These are phyloP conservation scores for Tetranychus urticae DNA, from an alignment of 1,140 invertebrate genomes.

Conservation along the genomic window DNA sequence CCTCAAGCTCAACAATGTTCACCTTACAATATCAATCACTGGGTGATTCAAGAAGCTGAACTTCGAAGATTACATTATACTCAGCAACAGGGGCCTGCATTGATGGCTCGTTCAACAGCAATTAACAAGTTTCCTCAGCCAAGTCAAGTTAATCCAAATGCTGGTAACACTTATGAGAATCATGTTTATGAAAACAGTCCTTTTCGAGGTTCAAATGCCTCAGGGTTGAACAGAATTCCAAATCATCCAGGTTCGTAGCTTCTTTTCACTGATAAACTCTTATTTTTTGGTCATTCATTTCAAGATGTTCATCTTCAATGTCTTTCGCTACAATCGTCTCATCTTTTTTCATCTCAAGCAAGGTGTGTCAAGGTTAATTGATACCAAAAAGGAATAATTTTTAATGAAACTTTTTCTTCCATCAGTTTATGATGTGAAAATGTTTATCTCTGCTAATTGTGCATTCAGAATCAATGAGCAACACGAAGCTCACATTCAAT, in stretches of 20 bases:
- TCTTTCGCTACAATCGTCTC: no score
- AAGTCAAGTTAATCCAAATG: background rate
- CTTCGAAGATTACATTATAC: constrained; percentile 33
- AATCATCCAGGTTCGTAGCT: background rate
- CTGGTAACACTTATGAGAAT: background rate
- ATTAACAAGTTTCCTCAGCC: background rate
- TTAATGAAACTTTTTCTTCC: no score
- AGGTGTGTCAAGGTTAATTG: no score
- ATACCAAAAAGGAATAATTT: no score
- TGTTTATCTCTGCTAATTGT: background rate
- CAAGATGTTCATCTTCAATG: no score
- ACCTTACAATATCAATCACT: constrained; percentile 47
- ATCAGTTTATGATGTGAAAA: no score
- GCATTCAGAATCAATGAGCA: background rate
- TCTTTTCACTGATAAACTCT: no score
- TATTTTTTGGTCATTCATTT: no score
- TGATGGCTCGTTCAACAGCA: background rate
- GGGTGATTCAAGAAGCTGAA: constrained; percentile 76
- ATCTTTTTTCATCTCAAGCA: no score
- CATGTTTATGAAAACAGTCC: background rate
- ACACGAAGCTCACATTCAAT: background rate
- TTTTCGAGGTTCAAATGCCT: background rate
- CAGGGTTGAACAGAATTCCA: no score
- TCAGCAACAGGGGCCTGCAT: background rate
- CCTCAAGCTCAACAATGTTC: background rate